phyloP scores from a whole-genome alignment of 2,888 invertebrate species.

The Trimorus sp. region DNA sequence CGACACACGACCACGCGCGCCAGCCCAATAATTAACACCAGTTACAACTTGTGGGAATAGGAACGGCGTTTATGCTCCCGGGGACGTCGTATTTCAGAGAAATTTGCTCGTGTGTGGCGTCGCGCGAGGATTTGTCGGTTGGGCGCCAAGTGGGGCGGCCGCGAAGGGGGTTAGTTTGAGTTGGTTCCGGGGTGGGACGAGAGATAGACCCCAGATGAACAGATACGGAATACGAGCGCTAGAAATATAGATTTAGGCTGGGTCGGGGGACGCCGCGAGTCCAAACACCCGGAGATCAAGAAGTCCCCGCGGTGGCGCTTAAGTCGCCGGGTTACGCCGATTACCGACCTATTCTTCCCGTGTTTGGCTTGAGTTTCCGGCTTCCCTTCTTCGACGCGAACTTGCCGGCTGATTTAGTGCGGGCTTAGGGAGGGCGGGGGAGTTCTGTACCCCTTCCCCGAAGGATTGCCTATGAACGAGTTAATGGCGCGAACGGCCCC shows the following conservation, averaged over 20 bases:
- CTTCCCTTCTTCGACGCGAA: slow-evolving; percentile 72
- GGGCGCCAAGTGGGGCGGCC: no score
- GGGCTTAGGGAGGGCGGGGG: slow-evolving; percentile 64
- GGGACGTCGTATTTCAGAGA: slow-evolving; percentile 81
- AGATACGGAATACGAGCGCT: slow-evolving; percentile 77
- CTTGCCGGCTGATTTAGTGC: slow-evolving; percentile 67
- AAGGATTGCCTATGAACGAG: slow-evolving; percentile 78
- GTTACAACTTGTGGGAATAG: slow-evolving; percentile 75
- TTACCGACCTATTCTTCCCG: slow-evolving; percentile 74
- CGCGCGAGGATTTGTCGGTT: slow-evolving; percentile 72
- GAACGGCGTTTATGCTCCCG: slow-evolving; percentile 81
- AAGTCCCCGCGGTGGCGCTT: slow-evolving; percentile 73
- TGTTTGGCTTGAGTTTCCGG: slow-evolving; percentile 79
- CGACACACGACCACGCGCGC: no score
- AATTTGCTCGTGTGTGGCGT: slow-evolving; percentile 79
- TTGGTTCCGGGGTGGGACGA: slow-evolving; percentile 54
- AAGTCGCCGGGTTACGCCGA: slow-evolving; percentile 80
- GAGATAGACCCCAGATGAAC: slow-evolving; percentile 77
- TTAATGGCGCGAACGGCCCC: slow-evolving; percentile 77
- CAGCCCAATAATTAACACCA: no score
- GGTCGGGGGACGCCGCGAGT: slow-evolving; percentile 69
- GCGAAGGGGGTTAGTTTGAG: slow-evolving; percentile 56
- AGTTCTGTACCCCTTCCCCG: slow-evolving; percentile 25
- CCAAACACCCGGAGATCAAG: slow-evolving; percentile 39
- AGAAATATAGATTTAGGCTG: slow-evolving; percentile 80